Conservation (phyloP, 2,888 invertebrate genomes). For the Xylota sylvarum region DNA sequence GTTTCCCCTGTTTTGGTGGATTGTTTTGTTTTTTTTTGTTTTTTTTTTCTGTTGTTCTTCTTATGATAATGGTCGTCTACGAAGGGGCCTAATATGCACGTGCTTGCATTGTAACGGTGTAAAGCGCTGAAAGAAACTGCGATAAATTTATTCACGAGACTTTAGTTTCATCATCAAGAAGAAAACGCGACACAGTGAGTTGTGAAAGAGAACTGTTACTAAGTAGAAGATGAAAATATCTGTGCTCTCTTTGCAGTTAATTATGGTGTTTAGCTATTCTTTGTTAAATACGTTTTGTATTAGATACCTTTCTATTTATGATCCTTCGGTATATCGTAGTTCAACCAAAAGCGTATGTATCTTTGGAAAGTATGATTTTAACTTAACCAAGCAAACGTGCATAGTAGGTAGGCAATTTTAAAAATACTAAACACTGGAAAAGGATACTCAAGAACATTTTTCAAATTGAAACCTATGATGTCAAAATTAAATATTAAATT, state of each 20-base stretch:
- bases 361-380: no score
- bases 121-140: conserved; percentile 29
- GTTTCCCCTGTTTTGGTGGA: conserved; percentile 19
- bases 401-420: no score
- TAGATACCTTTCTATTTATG: no score
- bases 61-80: conserved; percentile 12
- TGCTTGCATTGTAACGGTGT: conserved; percentile 59
- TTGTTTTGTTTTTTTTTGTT: conserved; percentile 6
- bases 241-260: not conserved
- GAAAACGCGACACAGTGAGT: not conserved
- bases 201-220: not conserved
- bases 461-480: no score
- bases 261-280: not conserved
- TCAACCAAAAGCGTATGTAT: no score
- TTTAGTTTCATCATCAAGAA: conserved; percentile 3
- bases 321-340: no score
- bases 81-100: conserved; percentile 43
- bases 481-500: no score
- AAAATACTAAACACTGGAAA: no score
- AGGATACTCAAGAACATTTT: no score
- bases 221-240: not conserved
- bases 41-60: not conserved
- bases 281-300: not conserved
- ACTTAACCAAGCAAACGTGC: no score
- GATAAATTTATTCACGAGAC: conserved; percentile 39